Base-by-base conservation (phyloP, 2,888 invertebrate species). In the Gortyna flavago region DNA sequence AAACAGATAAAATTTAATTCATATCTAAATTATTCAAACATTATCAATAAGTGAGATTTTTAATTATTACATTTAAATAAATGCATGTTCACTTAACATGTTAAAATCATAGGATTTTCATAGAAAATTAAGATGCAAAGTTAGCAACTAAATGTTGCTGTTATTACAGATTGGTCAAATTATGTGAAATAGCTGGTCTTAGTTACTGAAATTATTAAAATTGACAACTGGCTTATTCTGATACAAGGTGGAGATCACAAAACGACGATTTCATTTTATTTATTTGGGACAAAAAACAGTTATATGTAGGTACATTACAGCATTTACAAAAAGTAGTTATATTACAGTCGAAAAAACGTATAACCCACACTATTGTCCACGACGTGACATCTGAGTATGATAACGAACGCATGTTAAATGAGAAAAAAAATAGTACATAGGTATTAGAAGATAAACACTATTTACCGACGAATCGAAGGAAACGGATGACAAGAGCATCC, bases 1-100 rank as follows among this genome's bases (percentile, higher is more conserved):
- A 85, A 84, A 84, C 85, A 85, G 79, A n/a, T 67, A 21, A 75
- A 77, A 84, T 84, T 72, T 72, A 65, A 48, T 74, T 70, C 72
- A 62, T 83, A 80, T 74, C 71, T 81, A 80, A 84, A 83, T 81
- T 74, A 84, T 70, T 73, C n/a, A 80, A 83, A 80, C 48, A 67
- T 80, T 74, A 80, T 80, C 54, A 44, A 41, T 78, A 71, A 29
- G 72, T 84, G 83, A 78, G 81, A 85, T 75, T 85, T 80, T 80
- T 85, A 35, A 57, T 72, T 72, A 74, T 77, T 75, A 77, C 65
- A 81, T 67, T 85, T 71, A 79, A 75, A 75, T 84, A 84, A 84
- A 85, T 84, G 84, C 84, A 79, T 73, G 66, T 81, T 75, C 62
- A 72, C 62, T 38, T 71, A 73, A 78, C 59, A 78, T 72, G 59